A percentile compares a stretch with the other conserved stretches of the same genome.
Conservation (phyloP, 64 coral and sea anemone species). For the Montipora capricornis region DNA sequence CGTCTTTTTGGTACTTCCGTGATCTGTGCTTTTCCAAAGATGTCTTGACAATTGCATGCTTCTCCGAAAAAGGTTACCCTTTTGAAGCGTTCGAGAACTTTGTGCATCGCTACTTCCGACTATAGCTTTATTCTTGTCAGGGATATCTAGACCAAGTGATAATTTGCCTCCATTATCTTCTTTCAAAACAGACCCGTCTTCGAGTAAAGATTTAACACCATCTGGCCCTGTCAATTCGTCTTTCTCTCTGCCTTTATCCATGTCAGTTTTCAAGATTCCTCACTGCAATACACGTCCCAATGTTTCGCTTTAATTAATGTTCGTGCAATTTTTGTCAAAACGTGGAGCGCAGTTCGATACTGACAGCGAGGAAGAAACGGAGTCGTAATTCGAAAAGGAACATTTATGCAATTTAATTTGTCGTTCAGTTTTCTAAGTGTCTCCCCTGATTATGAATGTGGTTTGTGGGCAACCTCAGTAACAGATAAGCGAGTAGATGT, state of each 20-base stretch:
- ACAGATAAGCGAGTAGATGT: no score
- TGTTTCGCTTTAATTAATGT: no score
- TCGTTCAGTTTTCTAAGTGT: no score
- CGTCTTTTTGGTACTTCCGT: background rate
- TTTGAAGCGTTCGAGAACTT: background rate
- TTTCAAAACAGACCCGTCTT: background rate
- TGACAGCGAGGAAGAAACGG: no score
- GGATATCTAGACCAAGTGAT: no score
- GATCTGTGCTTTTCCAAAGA: conserved; percentile 1
- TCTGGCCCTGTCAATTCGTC: background rate
- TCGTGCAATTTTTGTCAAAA: no score
- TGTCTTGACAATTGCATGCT: background rate
- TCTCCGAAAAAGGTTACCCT: background rate
- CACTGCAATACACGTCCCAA: no score
- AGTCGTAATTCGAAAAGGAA: no score
- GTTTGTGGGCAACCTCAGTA: no score
- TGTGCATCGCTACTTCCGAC: background rate
- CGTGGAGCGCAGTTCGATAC: no score
- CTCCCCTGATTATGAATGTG: no score
- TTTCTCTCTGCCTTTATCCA: background rate
- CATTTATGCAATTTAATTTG: no score
- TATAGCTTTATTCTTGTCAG: background rate
- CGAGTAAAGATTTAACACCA: background rate
- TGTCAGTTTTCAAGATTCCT: background rate
- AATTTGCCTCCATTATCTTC: background rate